phyloP scores from a whole-genome alignment of 2,797 vertebrate species.

The Fratercula arctica region DNA sequence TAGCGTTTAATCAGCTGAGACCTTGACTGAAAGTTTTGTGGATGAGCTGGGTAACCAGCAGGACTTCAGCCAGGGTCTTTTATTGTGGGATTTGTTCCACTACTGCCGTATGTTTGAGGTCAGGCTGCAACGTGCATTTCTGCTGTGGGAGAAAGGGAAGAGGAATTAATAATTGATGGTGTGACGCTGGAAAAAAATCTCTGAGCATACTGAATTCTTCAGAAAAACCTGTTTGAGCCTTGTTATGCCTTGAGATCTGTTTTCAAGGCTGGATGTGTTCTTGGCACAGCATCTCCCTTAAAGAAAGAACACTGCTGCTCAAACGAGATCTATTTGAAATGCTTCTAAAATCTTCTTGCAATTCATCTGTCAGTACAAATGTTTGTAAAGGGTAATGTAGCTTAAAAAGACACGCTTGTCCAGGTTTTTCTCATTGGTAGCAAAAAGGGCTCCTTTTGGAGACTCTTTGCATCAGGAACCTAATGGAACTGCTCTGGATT shows the following conservation, averaged over 20 bases:
- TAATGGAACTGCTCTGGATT: background rate
- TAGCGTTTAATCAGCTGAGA: background rate
- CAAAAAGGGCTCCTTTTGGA: background rate
- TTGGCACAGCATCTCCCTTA: conserved; percentile 9
- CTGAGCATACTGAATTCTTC: background rate
- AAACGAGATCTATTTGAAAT: background rate
- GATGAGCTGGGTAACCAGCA: background rate
- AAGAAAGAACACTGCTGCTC: conserved; percentile 31
- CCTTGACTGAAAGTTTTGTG: background rate
- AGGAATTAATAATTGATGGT: background rate
- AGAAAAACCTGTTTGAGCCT: conserved; percentile 14
- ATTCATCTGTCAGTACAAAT: conserved; percentile 41
- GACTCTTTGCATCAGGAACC: background rate
- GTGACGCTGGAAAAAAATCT: background rate
- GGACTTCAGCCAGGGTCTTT: background rate
- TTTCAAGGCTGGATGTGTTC: conserved; percentile 37
- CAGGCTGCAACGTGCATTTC: background rate
- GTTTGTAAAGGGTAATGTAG: conserved; percentile 8
- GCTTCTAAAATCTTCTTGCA: conserved; percentile 34
- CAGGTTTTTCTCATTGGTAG: conserved; percentile 19
- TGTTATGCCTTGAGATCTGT: background rate
- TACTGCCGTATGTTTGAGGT: background rate
- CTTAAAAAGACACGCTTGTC: conserved; percentile 14
- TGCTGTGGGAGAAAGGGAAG: background rate
- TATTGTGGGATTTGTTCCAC: background rate